Conservation (phyloP, 2,113 vertebrate species). For the Nerophis lumbriciformis region DNA sequence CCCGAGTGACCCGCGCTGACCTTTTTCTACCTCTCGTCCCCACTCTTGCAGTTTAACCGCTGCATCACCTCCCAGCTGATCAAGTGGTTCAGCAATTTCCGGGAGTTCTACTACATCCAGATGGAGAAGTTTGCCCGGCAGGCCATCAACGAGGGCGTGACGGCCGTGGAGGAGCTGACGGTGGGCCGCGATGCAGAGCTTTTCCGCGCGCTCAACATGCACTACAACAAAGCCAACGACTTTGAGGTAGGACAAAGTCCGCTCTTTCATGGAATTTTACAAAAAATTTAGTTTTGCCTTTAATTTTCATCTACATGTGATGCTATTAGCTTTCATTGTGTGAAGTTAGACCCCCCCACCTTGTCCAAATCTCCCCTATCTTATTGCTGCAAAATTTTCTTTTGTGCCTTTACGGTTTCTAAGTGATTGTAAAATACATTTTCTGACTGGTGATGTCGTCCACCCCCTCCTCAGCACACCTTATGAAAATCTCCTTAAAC, state of each 20-base stretch:
- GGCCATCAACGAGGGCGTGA: slow-evolving; percentile 95
- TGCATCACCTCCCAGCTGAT: slow-evolving; percentile 99
- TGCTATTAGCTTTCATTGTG: too few relatives aligned
- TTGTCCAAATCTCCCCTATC: too few relatives aligned
- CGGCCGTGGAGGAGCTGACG: slow-evolving; percentile 83
- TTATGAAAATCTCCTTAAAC: too few relatives aligned
- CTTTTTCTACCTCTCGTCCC: not conserved
- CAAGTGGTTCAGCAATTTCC: slow-evolving; percentile 99
- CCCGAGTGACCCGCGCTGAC: slow-evolving; percentile 12
- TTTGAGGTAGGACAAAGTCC: slow-evolving; percentile 81
- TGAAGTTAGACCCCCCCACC: too few relatives aligned
- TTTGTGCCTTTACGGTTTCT: too few relatives aligned
- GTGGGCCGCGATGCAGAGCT: slow-evolving; percentile 95
- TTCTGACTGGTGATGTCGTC: too few relatives aligned
- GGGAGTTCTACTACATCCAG: slow-evolving; percentile 99
- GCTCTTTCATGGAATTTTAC: not conserved
- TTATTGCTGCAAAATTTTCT: too few relatives aligned
- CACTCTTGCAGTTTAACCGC: slow-evolving; percentile 86
- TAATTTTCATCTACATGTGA: too few relatives aligned
- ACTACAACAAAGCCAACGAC: slow-evolving; percentile 99
- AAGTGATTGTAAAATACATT: too few relatives aligned
- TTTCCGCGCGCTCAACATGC: slow-evolving; percentile 98
- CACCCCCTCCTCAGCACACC: too few relatives aligned
- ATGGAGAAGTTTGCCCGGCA: slow-evolving; percentile 99
- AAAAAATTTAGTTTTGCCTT: not conserved